Evolutionary conservation across 2,888 invertebrate species (phyloP).

Genomic region (Cheilosia pagana): DNA sequence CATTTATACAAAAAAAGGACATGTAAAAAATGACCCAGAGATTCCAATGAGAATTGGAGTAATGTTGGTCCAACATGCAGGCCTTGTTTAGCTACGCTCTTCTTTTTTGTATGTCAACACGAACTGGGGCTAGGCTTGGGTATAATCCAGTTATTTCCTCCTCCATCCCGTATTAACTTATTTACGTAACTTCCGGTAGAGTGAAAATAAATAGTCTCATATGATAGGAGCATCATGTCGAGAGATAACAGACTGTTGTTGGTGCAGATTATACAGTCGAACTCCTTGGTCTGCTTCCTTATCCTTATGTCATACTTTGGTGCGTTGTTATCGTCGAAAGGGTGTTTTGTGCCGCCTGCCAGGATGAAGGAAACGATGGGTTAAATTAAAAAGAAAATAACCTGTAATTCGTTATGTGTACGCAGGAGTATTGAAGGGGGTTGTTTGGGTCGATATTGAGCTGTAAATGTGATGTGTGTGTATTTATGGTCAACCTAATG

Average conservation of each 20-base stretch:
- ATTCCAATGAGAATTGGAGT: constrained; percentile 36
- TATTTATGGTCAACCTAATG: constrained; percentile 76
- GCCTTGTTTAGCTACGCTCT: constrained; percentile 24
- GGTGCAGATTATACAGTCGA: neutral
- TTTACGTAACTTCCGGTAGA: constrained; percentile 73
- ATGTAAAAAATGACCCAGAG: constrained; percentile 67
- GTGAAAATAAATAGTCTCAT: constrained; percentile 73
- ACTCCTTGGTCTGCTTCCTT: constrained; percentile 6
- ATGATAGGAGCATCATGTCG: constrained; percentile 67
- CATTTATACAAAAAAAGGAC: constrained; percentile 30
- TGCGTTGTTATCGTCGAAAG: constrained; percentile 20
- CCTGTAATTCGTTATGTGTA: constrained; percentile 78
- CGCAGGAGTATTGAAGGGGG: constrained; percentile 14
- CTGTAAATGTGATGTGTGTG: constrained; percentile 51
- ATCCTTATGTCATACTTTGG: constrained; percentile 19
- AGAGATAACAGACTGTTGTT: constrained; percentile 53
- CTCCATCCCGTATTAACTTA: constrained; percentile 64
- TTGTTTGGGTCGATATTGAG: constrained; percentile 25
- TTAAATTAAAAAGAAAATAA: constrained; percentile 79
- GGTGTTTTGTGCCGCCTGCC: constrained; percentile 10
- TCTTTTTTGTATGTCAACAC: constrained; percentile 1
- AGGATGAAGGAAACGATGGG: constrained; percentile 76
- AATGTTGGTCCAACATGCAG: constrained; percentile 19
- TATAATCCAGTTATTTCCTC: constrained; percentile 32
- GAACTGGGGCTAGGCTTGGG: constrained; percentile 4